These are phyloP conservation scores for Tachysurus fulvidraco DNA, from an alignment of 2,113 vertebrate genomes.

Conservation along the genomic window DNA sequence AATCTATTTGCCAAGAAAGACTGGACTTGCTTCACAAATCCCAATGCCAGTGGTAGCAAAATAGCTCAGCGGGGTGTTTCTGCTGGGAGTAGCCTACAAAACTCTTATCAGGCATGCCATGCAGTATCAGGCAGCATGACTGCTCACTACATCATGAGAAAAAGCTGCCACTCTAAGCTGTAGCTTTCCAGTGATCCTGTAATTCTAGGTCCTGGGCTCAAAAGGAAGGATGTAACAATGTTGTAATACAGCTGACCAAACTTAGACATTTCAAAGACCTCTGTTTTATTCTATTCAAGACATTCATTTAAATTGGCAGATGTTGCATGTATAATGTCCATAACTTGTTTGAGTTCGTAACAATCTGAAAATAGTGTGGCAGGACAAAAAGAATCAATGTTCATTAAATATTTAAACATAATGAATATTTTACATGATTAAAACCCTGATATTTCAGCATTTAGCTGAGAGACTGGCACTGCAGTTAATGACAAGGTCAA, in stretches of 20 bases:
- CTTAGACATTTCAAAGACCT: background rate
- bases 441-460: constrained; percentile 64
- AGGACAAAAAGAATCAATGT: constrained; percentile 40
- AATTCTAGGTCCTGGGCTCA: background rate
- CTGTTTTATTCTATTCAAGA: background rate
- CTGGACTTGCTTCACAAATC: constrained; percentile 39
- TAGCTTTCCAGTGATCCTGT: background rate
- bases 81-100: constrained; percentile 31
- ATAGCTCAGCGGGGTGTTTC: constrained; percentile 36
- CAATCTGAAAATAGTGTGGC: background rate
- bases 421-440: constrained; percentile 65
- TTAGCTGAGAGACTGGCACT: constrained; percentile 54
- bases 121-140: constrained; percentile 22
- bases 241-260: background rate
- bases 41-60: constrained; percentile 42
- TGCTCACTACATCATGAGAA: background rate
- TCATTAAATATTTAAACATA: constrained; percentile 70
- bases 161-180: too few species aligned
- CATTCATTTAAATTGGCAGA: background rate
- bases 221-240: background rate
- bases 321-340: background rate
- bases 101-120: constrained; percentile 34
- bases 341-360: constrained; percentile 29
- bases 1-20: constrained; percentile 43
- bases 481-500: constrained; percentile 60